Conservation (phyloP, 2,888 invertebrate species). For the Catotricha subobsoleta region DNA sequence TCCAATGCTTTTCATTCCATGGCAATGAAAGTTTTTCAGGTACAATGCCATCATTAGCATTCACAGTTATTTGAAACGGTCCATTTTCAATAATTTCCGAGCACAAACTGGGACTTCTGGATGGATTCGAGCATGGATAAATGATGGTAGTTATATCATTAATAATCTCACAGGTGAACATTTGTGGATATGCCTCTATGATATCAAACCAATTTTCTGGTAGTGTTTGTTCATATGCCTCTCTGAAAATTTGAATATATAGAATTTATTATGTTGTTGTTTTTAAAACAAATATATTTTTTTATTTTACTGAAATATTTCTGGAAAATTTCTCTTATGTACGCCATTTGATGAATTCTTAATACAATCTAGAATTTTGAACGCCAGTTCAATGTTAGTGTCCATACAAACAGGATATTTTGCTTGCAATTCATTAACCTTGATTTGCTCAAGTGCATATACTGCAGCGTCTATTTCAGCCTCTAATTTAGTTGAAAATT, state of each 20-base stretch:
- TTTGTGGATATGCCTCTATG: conserved; percentile 36
- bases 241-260: conserved; percentile 19
- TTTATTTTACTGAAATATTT: conserved; percentile 32
- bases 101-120: background rate
- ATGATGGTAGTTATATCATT: conserved; percentile 19
- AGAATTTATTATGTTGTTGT: conserved; percentile 4
- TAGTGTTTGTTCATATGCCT: conserved; percentile 43
- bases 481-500: conserved; percentile 17
- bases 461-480: conserved; percentile 21
- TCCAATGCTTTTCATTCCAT: conserved; percentile 29
- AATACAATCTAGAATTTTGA: conserved; percentile 20
- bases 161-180: conserved; percentile 25
- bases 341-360: conserved; percentile 37
- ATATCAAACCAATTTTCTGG: conserved; percentile 51
- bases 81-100: background rate
- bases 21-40: conserved; percentile 16
- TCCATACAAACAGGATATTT: conserved; percentile 18
- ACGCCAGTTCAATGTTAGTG: conserved; percentile 19
- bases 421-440: conserved; percentile 16
- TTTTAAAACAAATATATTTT: background rate
- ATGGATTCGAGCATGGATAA: conserved; percentile 13
- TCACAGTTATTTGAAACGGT: background rate
- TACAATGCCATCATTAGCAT: conserved; percentile 1
- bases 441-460: conserved; percentile 21
- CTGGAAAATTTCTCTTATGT: conserved; percentile 38